A percentile compares a stretch with the other conserved stretches of the same genome.
Conservation (phyloP, 2,113 vertebrate genomes). For the Gopherus flavomarginatus region DNA sequence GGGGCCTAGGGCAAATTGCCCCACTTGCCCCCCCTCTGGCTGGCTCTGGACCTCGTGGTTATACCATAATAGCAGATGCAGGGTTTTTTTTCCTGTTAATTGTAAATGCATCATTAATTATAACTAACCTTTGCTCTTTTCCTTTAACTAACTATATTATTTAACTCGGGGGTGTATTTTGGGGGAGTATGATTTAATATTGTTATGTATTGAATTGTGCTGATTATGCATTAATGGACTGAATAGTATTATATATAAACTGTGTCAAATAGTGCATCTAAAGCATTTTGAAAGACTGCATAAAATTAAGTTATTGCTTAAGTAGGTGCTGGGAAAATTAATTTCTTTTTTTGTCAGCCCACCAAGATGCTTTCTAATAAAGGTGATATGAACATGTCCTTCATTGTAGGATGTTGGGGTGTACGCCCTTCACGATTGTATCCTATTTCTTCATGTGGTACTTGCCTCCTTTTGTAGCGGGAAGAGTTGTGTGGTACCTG, state of each 20-base stretch:
- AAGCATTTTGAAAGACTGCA: not conserved
- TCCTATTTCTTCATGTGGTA: conserved; percentile 98
- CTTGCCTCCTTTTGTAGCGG: conserved; percentile 85
- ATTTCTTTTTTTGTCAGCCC: not conserved
- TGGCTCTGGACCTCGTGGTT: not conserved
- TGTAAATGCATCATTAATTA: not conserved
- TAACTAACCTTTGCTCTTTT: not conserved
- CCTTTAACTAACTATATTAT: not conserved
- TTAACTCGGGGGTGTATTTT: not conserved
- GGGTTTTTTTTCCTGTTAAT: not conserved
- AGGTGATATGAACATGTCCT: not conserved
- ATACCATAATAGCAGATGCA: not conserved
- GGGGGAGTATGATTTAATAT: not conserved
- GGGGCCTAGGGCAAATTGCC: too few species aligned
- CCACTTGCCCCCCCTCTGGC: too few species aligned
- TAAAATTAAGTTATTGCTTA: not conserved
- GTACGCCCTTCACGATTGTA: conserved; percentile 87
- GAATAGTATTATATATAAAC: not conserved
- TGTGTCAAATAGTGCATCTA: not conserved
- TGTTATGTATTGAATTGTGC: not conserved
- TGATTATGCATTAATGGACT: not conserved
- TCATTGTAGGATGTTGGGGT: conserved; percentile 89
- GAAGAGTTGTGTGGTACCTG: conserved; percentile 90
- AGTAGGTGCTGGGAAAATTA: not conserved
- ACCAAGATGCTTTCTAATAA: not conserved